phyloP scores from a whole-genome alignment of 2,797 vertebrate genomes.

The Odontamblyopus rebecca region DNA sequence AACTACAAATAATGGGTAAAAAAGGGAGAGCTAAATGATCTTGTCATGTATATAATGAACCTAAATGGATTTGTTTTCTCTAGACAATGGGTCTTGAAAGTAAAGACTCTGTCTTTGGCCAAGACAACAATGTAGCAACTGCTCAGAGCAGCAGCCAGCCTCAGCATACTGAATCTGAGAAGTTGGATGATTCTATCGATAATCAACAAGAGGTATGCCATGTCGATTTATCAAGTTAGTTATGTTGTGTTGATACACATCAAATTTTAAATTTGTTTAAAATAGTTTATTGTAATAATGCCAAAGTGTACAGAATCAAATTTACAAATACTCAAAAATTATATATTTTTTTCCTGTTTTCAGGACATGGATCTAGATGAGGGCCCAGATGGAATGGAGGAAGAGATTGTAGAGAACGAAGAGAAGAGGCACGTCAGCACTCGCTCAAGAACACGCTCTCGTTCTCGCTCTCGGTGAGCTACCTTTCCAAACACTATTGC shows the following conservation, averaged over 20 bases:
- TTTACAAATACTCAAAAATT: not conserved
- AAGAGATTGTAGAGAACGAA: constrained; percentile 91
- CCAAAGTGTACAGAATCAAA: not conserved
- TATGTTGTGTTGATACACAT: not conserved
- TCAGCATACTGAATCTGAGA: constrained; percentile 86
- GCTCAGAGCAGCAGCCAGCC: constrained; percentile 89
- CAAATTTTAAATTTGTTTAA: not conserved
- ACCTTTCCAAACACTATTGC: not conserved
- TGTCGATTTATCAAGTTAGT: not conserved
- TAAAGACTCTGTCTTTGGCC: constrained; percentile 89
- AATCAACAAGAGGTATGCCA: constrained; percentile 91
- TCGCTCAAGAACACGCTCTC: constrained; percentile 90
- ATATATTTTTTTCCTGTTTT: not conserved
- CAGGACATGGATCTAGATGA: constrained; percentile 99
- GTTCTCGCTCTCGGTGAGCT: constrained; percentile 92
- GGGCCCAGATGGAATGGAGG: constrained; percentile 89
- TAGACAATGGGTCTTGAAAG: constrained; percentile 87
- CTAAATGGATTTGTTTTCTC: not conserved
- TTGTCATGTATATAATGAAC: not conserved
- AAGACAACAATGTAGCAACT: constrained; percentile 85
- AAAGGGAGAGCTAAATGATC: no score
- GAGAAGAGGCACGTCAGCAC: constrained; percentile 88
- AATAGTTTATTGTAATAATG: no score
- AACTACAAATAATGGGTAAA: not conserved
- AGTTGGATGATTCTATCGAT: constrained; percentile 92